phyloP scores from a whole-genome alignment of 2,888 invertebrate genomes.

The Cataglyphis altisquamis region DNA sequence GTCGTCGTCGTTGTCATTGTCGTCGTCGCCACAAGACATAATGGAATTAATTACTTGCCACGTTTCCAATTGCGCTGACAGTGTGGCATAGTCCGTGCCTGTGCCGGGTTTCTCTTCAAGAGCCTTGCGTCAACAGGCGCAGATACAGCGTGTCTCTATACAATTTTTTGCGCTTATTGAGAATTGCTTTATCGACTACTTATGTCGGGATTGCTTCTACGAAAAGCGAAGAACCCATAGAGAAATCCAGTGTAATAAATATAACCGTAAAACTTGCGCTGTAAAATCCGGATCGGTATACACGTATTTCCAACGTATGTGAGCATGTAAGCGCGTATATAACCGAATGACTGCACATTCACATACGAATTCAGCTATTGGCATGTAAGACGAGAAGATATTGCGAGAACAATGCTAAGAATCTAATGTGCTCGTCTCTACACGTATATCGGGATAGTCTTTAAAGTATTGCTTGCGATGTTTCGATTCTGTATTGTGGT shows the following conservation, averaged over 20 bases:
- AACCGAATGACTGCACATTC: neutral
- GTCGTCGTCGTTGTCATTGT: neutral
- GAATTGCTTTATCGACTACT: slow-evolving; percentile 84
- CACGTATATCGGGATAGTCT: slow-evolving; percentile 67
- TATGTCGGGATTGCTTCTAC: slow-evolving; percentile 79
- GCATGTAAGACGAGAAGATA: slow-evolving; percentile 79
- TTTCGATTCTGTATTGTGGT: slow-evolving; percentile 42
- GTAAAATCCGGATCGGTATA: slow-evolving; percentile 73
- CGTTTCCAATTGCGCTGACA: slow-evolving; percentile 4
- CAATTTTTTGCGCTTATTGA: slow-evolving; percentile 77
- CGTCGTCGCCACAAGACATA: slow-evolving; percentile 37
- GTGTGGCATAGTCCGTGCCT: neutral
- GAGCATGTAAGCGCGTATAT: slow-evolving; percentile 5
- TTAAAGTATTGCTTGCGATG: slow-evolving; percentile 63
- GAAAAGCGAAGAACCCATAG: slow-evolving; percentile 73
- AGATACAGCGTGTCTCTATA: slow-evolving; percentile 64
- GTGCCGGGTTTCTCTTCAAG: neutral
- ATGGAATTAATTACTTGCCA: slow-evolving; percentile 66
- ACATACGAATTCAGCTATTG: slow-evolving; percentile 63
- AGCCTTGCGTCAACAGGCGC: slow-evolving; percentile 37
- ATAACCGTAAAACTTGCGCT: slow-evolving; percentile 80
- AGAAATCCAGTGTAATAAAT: slow-evolving; percentile 78
- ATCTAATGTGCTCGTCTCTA: slow-evolving; percentile 66
- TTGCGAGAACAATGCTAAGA: slow-evolving; percentile 68
- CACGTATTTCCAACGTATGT: slow-evolving; percentile 23